Evolutionary conservation across 2,797 vertebrate genomes (phyloP).

Genomic region (Zalophus californianus): DNA sequence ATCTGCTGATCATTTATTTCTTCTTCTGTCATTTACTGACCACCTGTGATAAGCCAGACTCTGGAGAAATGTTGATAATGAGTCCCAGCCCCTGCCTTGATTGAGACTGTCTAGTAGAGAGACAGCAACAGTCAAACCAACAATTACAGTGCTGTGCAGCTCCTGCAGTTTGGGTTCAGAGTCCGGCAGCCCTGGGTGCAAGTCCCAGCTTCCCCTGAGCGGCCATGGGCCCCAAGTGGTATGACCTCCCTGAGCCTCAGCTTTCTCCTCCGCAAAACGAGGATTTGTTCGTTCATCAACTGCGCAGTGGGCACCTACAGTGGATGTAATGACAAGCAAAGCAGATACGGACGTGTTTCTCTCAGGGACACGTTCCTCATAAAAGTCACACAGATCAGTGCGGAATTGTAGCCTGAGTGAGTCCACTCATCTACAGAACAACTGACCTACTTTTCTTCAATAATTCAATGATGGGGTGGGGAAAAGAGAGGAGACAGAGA

Average conservation of each 20-base stretch:
- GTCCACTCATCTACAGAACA: neutral
- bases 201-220: neutral
- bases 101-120: neutral
- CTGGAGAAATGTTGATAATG: neutral
- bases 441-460: neutral
- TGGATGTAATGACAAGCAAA: rapidly evolving
- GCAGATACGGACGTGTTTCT: neutral
- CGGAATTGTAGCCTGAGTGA: neutral
- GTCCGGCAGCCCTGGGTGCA: neutral
- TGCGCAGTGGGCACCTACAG: neutral
- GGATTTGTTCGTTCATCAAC: neutral
- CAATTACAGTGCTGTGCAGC: neutral
- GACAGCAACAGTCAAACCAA: neutral
- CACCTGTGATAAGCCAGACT: neutral
- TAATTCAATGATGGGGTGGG: neutral
- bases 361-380: neutral
- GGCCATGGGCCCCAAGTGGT: too few relatives aligned
- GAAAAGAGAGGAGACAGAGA: neutral
- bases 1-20: neutral
- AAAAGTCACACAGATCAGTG: neutral
- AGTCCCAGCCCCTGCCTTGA: neutral
- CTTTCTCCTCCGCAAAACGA: neutral
- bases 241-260: neutral
- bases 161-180: neutral
- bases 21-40: neutral